Conservation (phyloP, 1,140 invertebrate species). For the Pseudoatta argentina region DNA sequence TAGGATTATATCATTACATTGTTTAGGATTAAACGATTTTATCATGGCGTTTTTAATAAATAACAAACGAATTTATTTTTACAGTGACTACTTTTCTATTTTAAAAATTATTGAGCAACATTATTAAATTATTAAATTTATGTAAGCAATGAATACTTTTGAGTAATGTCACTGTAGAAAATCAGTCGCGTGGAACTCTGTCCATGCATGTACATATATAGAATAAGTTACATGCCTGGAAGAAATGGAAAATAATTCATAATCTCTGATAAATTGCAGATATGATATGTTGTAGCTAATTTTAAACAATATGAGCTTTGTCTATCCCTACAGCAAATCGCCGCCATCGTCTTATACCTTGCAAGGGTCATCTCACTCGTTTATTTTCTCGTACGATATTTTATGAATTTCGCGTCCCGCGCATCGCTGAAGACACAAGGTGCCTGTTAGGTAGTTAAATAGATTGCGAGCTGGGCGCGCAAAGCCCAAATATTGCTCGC, state of each 20-base stretch:
- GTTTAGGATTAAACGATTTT: slow-evolving; percentile 7
- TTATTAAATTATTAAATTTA: neutral
- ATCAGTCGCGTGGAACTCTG: slow-evolving; percentile 26
- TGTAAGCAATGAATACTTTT: neutral
- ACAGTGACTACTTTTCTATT: slow-evolving; percentile 39
- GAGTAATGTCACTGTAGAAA: slow-evolving; percentile 53
- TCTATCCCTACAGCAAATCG: slow-evolving; percentile 86
- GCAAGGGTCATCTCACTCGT: slow-evolving; percentile 81
- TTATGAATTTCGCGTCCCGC: slow-evolving; percentile 82
- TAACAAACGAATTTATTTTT: slow-evolving; percentile 58
- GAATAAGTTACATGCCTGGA: slow-evolving; percentile 36
- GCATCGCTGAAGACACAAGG: slow-evolving; percentile 81
- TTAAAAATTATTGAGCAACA: neutral
- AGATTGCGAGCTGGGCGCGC: slow-evolving; percentile 85
- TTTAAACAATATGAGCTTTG: slow-evolving; percentile 83
- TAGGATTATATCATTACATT: neutral
- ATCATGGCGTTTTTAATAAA: neutral
- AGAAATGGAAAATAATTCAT: slow-evolving; percentile 49
- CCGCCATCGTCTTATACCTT: slow-evolving; percentile 83
- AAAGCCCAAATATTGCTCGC: slow-evolving; percentile 83
- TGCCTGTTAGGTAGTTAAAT: slow-evolving; percentile 74
- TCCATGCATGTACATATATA: slow-evolving; percentile 50
- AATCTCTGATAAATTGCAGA: slow-evolving; percentile 74
- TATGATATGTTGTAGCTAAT: slow-evolving; percentile 75
- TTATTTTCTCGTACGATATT: slow-evolving; percentile 83